Conservation (phyloP, 2,797 vertebrate species). For the Acanthurus lineatus region DNA sequence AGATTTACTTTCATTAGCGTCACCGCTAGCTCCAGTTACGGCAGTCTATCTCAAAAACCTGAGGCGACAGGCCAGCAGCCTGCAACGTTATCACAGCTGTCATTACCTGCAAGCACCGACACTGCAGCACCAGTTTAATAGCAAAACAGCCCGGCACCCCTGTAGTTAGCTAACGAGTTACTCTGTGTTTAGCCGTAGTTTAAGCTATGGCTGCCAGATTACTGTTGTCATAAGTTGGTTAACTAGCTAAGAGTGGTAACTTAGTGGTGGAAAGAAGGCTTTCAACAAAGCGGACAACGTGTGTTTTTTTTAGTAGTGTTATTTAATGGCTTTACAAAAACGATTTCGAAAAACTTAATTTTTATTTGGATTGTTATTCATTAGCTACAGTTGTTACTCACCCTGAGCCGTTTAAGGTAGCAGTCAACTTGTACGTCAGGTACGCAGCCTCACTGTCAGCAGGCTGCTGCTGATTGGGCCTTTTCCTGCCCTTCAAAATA, state of each 20-base stretch:
- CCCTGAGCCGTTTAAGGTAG: neutral
- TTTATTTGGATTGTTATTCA: too few relatives aligned
- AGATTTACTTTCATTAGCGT: too few relatives aligned
- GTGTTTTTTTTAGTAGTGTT: too few relatives aligned
- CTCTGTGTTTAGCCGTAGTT: accelerated
- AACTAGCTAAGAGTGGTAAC: neutral
- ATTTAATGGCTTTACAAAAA: too few relatives aligned
- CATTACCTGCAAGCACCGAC: neutral
- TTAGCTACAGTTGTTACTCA: neutral
- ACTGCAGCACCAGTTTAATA: neutral
- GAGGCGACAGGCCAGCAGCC: conserved; percentile 1
- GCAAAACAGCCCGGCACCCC: conserved; percentile 38
- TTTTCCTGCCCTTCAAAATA: conserved; percentile 55
- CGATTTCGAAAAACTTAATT: too few relatives aligned
- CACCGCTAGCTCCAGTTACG: too few relatives aligned
- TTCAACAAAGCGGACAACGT: neutral
- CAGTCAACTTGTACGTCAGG: neutral
- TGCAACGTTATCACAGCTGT: neutral
- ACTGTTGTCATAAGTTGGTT: too few relatives aligned
- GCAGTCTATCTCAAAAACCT: neutral
- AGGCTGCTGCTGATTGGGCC: neutral
- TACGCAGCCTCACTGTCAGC: neutral
- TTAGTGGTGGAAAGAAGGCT: accelerated
- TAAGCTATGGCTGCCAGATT: neutral
- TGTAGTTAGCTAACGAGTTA: neutral